A percentile compares a stretch with the other conserved stretches of the same genome.
These are phyloP conservation scores for Valencia hispanica DNA, from an alignment of 2,797 vertebrate genomes.

Conservation along the genomic window DNA sequence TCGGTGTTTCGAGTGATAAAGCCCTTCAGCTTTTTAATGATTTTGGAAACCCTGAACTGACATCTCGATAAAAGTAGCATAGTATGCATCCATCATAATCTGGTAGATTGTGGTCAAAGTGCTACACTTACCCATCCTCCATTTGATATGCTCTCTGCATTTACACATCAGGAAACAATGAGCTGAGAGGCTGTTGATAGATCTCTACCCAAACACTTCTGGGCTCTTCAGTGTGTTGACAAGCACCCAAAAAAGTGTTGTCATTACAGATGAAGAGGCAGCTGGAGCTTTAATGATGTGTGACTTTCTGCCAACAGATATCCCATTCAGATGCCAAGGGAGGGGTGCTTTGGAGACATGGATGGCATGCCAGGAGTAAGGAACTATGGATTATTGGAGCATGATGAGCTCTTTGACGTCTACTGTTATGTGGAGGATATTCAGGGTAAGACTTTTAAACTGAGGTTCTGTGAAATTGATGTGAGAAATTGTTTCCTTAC, in stretches of 20 bases:
- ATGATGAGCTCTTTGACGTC: conserved; percentile 89
- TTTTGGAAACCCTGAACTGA: conserved; percentile 2
- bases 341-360: conserved; percentile 95
- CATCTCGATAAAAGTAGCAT: neutral
- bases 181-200: conserved; percentile 14
- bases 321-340: conserved; percentile 91
- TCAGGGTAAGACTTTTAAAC: conserved; percentile 78
- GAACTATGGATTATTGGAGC: conserved; percentile 88
- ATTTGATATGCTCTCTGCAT: conserved; percentile 12
- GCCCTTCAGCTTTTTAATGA: neutral
- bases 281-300: conserved; percentile 22
- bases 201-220: conserved; percentile 26
- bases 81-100: neutral
- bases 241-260: conserved; percentile 10
- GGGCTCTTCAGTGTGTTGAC: conserved; percentile 11
- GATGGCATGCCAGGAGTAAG: conserved; percentile 90
- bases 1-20: neutral
- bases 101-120: conserved; percentile 7
- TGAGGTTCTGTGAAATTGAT: neutral
- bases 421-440: conserved; percentile 93
- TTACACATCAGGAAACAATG: conserved; percentile 4
- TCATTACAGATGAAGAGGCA: conserved; percentile 14
- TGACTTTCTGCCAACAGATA: conserved; percentile 80
- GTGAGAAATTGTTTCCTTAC: neutral
- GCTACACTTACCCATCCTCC: conserved; percentile 15